Evolutionary conservation across 2,797 vertebrate species (phyloP), one percentile per base, ranked within the genome.

Genomic region (Cuculus canorus): DNA sequence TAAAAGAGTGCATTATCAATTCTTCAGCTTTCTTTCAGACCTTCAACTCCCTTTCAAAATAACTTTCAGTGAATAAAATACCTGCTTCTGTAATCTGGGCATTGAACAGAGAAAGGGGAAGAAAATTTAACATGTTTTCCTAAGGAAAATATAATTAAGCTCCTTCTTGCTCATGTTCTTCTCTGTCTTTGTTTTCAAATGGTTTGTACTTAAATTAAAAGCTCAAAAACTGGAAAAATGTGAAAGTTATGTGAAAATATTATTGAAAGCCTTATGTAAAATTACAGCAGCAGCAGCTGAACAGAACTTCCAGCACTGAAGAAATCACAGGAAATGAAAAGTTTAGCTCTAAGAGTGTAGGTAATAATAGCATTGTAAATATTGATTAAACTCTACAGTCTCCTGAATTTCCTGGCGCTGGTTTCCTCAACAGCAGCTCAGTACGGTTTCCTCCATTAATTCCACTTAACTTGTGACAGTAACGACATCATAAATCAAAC

Each of bases 401-500:
- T 90, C 78, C 85, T 47, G 60, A 35, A 59, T 65, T 90, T 76
- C 68, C 71, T 93, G 78, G 68, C 83, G 87, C 45, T 60, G 43
- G 27, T 60, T 91, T 82, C 73, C 82, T 47, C 4, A 2, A 63
- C 50, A 75, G 72, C 63, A 92, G 68, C 56, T 80, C 53, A 71
- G 37, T 75, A 56, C 2, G 10, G 64, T 86, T 81, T 50, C 69
- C 70, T 80, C 78, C 83, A 93, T 80, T 82, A 85, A 78, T 77
- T 68, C 68, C 54, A 80, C 79, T 93, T 88, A 90, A 86, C 35
- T 57, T 53, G 52, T 47, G 47, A 85, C 65, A 88, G 56, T 66
- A 88, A 96, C 83, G 83, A 88, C 53, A 86, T 65, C 30, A 50
- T 66, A 88, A 95, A 85, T 7, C 72, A 82, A 91, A 84, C 45